Evolutionary conservation across 1,140 invertebrate species (phyloP).

Genomic region (Littorina saxatilis): DNA sequence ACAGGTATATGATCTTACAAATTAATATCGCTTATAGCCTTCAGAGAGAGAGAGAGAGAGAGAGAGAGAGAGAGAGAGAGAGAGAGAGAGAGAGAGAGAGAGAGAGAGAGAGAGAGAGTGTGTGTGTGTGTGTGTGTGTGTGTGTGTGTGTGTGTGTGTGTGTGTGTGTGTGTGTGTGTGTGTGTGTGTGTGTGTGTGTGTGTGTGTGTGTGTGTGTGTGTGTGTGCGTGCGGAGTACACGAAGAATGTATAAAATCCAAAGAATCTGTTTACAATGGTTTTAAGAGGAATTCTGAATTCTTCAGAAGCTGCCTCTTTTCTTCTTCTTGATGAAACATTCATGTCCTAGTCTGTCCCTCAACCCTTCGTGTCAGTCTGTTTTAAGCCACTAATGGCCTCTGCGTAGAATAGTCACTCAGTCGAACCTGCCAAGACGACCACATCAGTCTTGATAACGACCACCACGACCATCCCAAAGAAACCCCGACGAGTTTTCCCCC

Average conservation of each 20-base stretch:
- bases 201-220: neutral
- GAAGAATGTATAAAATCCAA: neutral
- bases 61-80: neutral
- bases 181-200: neutral
- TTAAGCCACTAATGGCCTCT: neutral
- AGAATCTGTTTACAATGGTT: neutral
- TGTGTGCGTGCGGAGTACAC: neutral
- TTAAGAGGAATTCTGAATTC: neutral
- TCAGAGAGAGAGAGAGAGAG: neutral
- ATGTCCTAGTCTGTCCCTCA: neutral
- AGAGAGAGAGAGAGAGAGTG: neutral
- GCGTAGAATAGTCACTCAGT: no score
- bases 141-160: constrained; percentile 15
- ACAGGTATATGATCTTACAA: neutral
- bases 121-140: neutral
- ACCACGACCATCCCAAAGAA: no score
- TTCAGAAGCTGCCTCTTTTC: neutral
- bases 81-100: neutral
- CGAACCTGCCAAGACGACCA: no score
- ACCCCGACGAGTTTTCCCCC: no score
- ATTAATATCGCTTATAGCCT: neutral
- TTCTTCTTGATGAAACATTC: neutral
- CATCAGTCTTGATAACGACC: no score
- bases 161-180: neutral
- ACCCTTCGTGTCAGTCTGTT: neutral